phyloP scores from a whole-genome alignment of 2,888 invertebrate species.

The Hemaris fuciformis region DNA sequence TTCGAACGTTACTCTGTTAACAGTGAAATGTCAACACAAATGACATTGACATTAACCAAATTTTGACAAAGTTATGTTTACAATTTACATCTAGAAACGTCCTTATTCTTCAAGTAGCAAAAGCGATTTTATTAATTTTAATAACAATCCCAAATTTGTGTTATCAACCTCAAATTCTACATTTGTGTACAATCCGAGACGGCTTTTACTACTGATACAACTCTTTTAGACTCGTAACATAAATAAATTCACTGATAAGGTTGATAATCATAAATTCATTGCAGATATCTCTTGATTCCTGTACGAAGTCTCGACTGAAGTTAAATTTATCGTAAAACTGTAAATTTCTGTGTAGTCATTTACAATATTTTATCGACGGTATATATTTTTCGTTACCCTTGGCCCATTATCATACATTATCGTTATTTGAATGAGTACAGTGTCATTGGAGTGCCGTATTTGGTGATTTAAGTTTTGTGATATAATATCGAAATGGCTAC shows the following conservation, averaged over 20 bases:
- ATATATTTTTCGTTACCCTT: constrained; percentile 43
- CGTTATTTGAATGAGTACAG: constrained; percentile 34
- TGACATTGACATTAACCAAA: constrained; percentile 1
- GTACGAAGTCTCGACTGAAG: neutral
- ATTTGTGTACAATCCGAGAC: neutral
- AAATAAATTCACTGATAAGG: neutral
- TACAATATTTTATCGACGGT: neutral
- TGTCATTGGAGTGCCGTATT: constrained; percentile 37
- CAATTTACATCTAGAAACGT: neutral
- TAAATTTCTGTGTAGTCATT: neutral
- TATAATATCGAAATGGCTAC: constrained; percentile 51
- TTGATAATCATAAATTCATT: neutral
- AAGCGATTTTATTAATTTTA: neutral
- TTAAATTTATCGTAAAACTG: neutral
- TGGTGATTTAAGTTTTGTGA: constrained; percentile 23
- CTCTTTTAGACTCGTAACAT: neutral
- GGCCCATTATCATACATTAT: constrained; percentile 56
- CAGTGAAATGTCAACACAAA: neutral
- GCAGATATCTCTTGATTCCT: neutral
- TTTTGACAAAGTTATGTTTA: neutral
- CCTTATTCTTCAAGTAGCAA: neutral
- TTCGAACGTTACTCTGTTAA: neutral
- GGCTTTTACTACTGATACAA: neutral
- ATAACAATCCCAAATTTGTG: too few relatives aligned
- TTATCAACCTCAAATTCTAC: neutral